These are phyloP conservation scores for Vulpes lagopus DNA, from an alignment of 2,113 vertebrate species.

Conservation along the genomic window DNA sequence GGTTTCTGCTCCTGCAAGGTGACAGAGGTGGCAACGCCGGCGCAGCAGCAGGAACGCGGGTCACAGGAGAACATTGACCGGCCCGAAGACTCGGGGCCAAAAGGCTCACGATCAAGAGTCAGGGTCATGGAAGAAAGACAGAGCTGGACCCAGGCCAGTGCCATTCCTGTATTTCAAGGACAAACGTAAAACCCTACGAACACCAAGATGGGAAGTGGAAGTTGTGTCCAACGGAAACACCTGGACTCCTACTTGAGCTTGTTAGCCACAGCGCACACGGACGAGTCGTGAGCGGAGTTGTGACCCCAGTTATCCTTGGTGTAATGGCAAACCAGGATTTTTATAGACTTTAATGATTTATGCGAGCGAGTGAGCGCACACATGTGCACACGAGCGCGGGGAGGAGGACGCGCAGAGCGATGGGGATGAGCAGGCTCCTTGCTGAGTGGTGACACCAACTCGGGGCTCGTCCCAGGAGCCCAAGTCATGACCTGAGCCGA, in stretches of 20 bases:
- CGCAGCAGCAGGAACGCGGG: background rate
- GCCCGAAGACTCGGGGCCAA: background rate
- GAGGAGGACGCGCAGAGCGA: background rate
- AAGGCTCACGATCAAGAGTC: background rate
- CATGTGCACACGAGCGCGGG: background rate
- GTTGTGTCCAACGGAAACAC: background rate
- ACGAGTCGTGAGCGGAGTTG: background rate
- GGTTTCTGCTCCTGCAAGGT: background rate
- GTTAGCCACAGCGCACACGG: no score
- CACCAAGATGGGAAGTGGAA: slow-evolving; percentile 4
- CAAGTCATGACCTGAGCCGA: background rate
- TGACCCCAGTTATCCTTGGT: slow-evolving; percentile 16
- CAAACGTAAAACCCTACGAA: slow-evolving; percentile 34
- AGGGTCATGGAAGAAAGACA: background rate
- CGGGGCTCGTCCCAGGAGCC: background rate
- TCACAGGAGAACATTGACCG: background rate
- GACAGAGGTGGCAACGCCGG: background rate
- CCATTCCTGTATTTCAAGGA: slow-evolving; percentile 33
- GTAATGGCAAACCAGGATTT: background rate
- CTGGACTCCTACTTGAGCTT: background rate
- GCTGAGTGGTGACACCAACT: background rate
- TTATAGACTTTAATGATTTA: background rate
- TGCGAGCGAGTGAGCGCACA: background rate
- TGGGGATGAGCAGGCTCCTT: background rate
- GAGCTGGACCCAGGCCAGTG: background rate